phyloP scores from a whole-genome alignment of 2,888 invertebrate genomes.

The Drosophila vallismaia region DNA sequence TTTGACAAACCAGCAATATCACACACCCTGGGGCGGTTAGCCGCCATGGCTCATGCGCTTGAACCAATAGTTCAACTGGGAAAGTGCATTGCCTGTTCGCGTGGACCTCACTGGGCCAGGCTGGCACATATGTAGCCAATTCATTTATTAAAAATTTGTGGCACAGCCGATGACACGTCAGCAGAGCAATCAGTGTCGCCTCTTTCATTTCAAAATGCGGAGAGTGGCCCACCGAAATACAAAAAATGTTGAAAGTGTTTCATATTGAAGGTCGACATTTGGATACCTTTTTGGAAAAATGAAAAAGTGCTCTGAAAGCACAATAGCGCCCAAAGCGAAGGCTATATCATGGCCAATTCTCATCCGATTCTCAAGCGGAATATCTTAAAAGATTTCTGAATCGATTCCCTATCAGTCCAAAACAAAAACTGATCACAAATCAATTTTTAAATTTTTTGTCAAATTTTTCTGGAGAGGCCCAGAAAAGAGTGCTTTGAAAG shows the following conservation, averaged over 20 bases:
- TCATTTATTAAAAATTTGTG: conserved; percentile 69
- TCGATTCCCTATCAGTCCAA: too few species aligned
- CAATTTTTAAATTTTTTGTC: neutral
- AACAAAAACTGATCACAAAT: too few species aligned
- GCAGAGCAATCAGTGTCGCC: conserved; percentile 73
- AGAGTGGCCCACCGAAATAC: conserved; percentile 1
- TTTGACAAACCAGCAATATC: conserved; percentile 23
- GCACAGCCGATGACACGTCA: conserved; percentile 60
- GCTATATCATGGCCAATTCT: too few species aligned
- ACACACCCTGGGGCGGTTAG: conserved; percentile 14
- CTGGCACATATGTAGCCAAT: conserved; percentile 50
- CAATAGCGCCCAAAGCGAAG: too few species aligned
- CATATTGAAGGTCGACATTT: neutral
- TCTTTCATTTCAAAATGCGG: conserved; percentile 55
- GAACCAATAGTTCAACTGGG: neutral
- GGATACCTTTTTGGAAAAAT: neutral
- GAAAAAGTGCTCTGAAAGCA: too few species aligned
- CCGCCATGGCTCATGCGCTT: neutral
- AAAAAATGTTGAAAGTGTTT: neutral
- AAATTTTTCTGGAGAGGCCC: neutral
- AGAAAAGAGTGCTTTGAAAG: neutral
- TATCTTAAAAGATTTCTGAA: too few species aligned
- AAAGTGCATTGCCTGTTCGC: conserved; percentile 28
- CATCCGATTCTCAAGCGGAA: too few species aligned
- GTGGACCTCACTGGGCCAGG: neutral